Percentiles rank a stretch among this genome's conserved stretches.
Conservation (phyloP, 2,888 invertebrate species). For the Argyra leucocephala region DNA sequence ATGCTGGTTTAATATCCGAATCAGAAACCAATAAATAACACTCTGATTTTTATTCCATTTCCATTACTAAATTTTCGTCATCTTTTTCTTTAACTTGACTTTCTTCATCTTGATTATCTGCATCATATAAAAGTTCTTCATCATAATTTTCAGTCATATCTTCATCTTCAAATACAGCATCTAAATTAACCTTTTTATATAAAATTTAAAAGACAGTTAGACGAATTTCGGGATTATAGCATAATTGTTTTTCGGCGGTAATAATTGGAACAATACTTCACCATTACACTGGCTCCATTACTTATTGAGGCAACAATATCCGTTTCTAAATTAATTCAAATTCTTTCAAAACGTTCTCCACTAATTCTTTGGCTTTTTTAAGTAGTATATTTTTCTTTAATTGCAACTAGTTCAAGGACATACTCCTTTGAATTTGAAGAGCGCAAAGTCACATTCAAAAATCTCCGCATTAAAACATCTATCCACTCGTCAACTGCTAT, state of each 20-base stretch:
- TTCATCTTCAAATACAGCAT: slow-evolving; percentile 10
- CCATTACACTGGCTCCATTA: too few species aligned
- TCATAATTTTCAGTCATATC: slow-evolving; percentile 13
- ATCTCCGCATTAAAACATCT: too few species aligned
- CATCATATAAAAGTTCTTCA: slow-evolving; percentile 9
- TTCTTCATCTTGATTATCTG: slow-evolving; percentile 11
- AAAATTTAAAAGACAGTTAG: too few species aligned
- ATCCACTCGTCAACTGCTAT: too few species aligned
- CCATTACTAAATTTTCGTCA: slow-evolving; percentile 12
- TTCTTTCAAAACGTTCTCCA: slow-evolving; percentile 7
- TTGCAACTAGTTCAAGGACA: slow-evolving; percentile 7
- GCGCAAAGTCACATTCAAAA: too few species aligned
- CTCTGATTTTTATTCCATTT: slow-evolving; percentile 9
- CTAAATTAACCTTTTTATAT: slow-evolving; percentile 10
- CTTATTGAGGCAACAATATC: too few species aligned
- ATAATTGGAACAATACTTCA: slow-evolving; percentile 12
- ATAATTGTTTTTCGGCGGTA: slow-evolving; percentile 8
- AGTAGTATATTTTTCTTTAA: slow-evolving; percentile 11
- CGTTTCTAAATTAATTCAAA: background rate
- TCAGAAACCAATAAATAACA: slow-evolving; percentile 11
- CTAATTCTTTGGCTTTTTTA: slow-evolving; percentile 7
- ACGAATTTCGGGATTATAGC: slow-evolving; percentile 11
- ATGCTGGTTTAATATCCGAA: slow-evolving; percentile 11
- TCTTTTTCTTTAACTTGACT: background rate
- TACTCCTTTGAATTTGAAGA: slow-evolving; percentile 8